A percentile compares a stretch with the other conserved stretches of the same genome.
These are phyloP conservation scores for Tiphia femorata DNA, from an alignment of 2,888 invertebrate genomes.

Conservation along the genomic window DNA sequence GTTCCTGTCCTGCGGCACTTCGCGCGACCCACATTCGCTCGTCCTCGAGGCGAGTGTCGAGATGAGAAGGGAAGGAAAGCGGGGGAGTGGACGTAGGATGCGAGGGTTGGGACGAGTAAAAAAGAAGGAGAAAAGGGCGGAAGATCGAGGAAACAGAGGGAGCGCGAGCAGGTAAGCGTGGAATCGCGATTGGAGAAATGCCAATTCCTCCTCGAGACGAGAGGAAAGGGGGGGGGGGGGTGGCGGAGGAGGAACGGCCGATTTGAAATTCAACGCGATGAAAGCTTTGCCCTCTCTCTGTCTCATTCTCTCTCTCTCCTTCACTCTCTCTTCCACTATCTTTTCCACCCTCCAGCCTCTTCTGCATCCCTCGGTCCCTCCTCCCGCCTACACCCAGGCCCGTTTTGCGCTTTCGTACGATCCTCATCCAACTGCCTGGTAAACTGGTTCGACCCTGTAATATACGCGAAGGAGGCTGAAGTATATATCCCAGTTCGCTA, in stretches of 20 bases:
- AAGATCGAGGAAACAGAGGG: conserved; percentile 24
- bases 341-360: background rate
- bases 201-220: conserved; percentile 51
- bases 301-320: too few relatives aligned
- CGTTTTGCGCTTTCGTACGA: conserved; percentile 29
- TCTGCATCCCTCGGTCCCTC: background rate
- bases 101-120: background rate
- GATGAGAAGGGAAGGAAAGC: background rate
- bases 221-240: too few relatives aligned
- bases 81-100: background rate
- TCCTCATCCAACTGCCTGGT: conserved; percentile 36
- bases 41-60: conserved; percentile 11
- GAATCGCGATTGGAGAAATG: conserved; percentile 58
- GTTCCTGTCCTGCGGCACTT: conserved; percentile 9
- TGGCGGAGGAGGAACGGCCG: conserved; percentile 32
- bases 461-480: conserved; percentile 40
- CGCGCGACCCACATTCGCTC: conserved; percentile 37
- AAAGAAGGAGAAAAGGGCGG: conserved; percentile 21
- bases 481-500: conserved; percentile 46
- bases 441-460: conserved; percentile 48
- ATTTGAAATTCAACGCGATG: conserved; percentile 50
- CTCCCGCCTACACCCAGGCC: background rate
- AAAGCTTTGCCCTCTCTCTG: conserved; percentile 30
- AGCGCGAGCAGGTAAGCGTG: conserved; percentile 46
- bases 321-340: conserved; percentile 1